phyloP scores from a whole-genome alignment of 2,797 vertebrate genomes.

The Fringilla coelebs region DNA sequence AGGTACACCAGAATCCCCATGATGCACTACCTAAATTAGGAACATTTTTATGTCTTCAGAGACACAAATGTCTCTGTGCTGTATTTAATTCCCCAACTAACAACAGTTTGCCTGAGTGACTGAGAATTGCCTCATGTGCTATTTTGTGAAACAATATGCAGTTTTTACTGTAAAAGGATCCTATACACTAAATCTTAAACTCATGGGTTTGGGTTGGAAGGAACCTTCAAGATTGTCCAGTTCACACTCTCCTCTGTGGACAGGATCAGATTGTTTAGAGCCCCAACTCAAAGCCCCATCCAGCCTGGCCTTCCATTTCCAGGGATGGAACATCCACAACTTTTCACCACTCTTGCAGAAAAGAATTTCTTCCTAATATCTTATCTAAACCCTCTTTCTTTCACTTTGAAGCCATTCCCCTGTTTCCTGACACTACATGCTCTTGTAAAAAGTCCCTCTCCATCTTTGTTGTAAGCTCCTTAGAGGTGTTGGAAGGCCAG shows the following conservation, averaged over 20 bases:
- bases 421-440: neutral
- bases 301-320: neutral
- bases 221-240: neutral
- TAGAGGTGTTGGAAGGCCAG: neutral
- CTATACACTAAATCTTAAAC: neutral
- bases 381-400: neutral
- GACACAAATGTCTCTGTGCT: neutral
- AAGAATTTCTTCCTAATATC: neutral
- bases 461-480: neutral
- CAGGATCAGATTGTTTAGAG: neutral
- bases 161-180: neutral
- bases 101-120: neutral
- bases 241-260: neutral
- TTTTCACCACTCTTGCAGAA: neutral
- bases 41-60: neutral
- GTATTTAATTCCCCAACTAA: neutral
- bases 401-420: neutral
- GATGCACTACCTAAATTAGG: neutral
- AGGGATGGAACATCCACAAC: neutral
- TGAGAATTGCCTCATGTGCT: neutral
- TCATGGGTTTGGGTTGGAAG: neutral
- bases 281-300: neutral
- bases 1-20: neutral
- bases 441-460: neutral
- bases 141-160: neutral